Conservation (phyloP, 2,888 invertebrate genomes). For the Drosophila limbata region DNA sequence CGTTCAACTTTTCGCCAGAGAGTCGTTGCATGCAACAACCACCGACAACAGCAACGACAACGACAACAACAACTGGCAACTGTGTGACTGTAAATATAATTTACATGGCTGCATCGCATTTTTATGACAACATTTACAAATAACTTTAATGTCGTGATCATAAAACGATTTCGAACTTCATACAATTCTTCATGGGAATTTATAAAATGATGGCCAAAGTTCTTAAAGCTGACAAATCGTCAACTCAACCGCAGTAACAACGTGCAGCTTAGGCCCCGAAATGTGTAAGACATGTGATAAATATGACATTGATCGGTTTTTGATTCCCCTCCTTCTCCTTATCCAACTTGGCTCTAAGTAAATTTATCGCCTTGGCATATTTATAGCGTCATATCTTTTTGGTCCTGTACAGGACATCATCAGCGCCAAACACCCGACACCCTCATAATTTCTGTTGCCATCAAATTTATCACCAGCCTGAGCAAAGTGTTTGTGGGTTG, state of each 20-base stretch:
- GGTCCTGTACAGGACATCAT: slow-evolving; percentile 77
- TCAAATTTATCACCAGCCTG: slow-evolving; percentile 75
- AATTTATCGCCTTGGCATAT: slow-evolving; percentile 77
- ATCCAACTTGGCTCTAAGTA: slow-evolving; percentile 39
- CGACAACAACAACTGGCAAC: slow-evolving; percentile 22
- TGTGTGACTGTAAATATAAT: slow-evolving; percentile 66
- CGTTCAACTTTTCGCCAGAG: slow-evolving; percentile 64
- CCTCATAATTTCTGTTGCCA: slow-evolving; percentile 77
- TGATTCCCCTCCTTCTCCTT: slow-evolving; percentile 43
- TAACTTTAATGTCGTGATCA: slow-evolving; percentile 47
- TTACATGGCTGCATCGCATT: slow-evolving; percentile 62
- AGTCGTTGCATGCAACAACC: slow-evolving; percentile 20
- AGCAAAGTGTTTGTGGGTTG: slow-evolving; percentile 39
- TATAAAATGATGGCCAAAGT: slow-evolving; percentile 4
- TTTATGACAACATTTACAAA: slow-evolving; percentile 61
- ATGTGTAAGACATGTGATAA: slow-evolving; percentile 72
- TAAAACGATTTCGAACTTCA: slow-evolving; percentile 3
- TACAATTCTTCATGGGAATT: slow-evolving; percentile 1
- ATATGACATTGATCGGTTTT: slow-evolving; percentile 82
- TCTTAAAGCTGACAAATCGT: slow-evolving; percentile 33
- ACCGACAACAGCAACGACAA: slow-evolving; percentile 9
- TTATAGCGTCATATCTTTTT: slow-evolving; percentile 75
- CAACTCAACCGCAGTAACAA: slow-evolving; percentile 30
- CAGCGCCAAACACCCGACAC: slow-evolving; percentile 65
- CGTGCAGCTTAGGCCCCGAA: slow-evolving; percentile 6